Evolutionary conservation across 2,113 vertebrate species (phyloP).

Genomic region (Ciconia maguari): DNA sequence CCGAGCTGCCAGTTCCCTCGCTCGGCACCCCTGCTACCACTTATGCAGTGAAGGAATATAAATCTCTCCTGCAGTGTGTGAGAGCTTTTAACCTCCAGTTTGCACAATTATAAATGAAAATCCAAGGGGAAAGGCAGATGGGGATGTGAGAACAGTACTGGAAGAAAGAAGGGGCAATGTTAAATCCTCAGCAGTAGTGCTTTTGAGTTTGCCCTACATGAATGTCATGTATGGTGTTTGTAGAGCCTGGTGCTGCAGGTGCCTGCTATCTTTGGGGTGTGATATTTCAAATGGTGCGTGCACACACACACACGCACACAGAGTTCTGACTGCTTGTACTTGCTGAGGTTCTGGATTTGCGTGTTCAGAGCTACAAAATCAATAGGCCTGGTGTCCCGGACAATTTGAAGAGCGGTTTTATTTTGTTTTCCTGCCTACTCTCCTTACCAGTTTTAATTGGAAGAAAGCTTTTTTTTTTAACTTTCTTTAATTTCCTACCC

Average conservation of each 20-base stretch:
- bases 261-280: not conserved
- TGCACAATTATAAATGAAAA: not conserved
- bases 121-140: not conserved
- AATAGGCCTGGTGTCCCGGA: not conserved
- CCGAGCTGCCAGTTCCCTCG: not conserved
- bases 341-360: not conserved
- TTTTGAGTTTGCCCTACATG: not conserved
- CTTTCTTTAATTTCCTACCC: not conserved
- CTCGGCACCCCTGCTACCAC: not conserved
- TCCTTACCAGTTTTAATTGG: not conserved
- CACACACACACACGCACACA: not conserved
- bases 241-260: not conserved
- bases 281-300: not conserved
- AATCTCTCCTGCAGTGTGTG: not conserved
- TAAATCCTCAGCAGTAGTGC: not conserved
- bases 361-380: not conserved
- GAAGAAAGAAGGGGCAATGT: not conserved
- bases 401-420: not conserved
- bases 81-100: not conserved
- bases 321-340: not conserved
- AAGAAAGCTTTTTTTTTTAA: not conserved
- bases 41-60: not conserved
- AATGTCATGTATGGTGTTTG: fast-evolving
- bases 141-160: not conserved
- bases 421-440: not conserved